Percentiles rank a stretch among this genome's conserved stretches.
Conservation (phyloP, 2,113 vertebrate genomes). For the Heterotilapia buettikoferi region DNA sequence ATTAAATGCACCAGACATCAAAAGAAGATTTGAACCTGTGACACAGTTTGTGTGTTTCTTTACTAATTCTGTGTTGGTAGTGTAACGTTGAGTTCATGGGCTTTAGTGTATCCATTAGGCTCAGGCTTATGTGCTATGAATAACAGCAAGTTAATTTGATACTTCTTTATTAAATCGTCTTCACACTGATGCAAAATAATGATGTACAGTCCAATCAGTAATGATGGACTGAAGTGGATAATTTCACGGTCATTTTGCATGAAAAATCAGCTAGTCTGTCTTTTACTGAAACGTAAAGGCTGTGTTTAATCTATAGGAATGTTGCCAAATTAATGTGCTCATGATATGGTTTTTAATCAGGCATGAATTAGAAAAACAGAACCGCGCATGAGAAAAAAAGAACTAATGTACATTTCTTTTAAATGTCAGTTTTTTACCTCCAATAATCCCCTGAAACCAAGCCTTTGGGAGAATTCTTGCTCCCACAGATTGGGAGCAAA, state of each 20-base stretch:
- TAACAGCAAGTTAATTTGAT: not conserved
- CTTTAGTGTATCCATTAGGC: not conserved
- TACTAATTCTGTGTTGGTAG: not conserved
- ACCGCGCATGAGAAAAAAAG: not conserved
- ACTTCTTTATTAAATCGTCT: not conserved
- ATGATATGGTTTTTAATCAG: not conserved
- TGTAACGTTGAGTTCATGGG: not conserved
- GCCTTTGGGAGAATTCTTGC: not conserved
- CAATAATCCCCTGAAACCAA: not conserved
- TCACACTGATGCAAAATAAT: not conserved
- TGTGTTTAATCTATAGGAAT: not conserved
- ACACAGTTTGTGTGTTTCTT: not conserved
- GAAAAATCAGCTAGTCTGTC: not conserved
- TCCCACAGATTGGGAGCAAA: not conserved
- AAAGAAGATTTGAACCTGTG: not conserved
- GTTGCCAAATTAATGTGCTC: not conserved
- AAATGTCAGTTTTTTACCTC: not conserved
- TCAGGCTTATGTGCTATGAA: not conserved
- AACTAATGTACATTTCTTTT: not conserved
- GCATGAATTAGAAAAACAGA: not conserved
- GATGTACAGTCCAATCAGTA: not conserved
- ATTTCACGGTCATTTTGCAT: not conserved
- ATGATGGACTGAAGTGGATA: not conserved
- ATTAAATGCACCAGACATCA: not conserved
- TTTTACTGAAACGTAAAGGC: not conserved